Evolutionary conservation across 2,113 vertebrate species (phyloP), one percentile per base, ranked within the genome.

Genomic region (Zootoca vivipara): DNA sequence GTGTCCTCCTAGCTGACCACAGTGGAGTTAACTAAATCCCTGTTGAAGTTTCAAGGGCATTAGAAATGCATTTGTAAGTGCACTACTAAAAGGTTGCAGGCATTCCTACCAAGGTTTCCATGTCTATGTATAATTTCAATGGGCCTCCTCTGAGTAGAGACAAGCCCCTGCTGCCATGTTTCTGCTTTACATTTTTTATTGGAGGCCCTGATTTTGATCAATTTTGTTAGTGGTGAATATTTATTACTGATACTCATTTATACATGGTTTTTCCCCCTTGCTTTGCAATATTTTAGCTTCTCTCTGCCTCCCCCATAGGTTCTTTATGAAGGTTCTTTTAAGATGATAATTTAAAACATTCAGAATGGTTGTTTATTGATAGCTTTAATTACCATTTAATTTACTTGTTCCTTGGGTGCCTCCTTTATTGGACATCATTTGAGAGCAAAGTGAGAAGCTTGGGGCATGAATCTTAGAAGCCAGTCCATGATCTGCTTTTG

Each of bases 401-500:
- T 78, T 1, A 16, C 5, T 26, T 62, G 5, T 35, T 30, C 15
- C 9, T 12, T 30, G 18, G 18, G 10, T 62, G 56, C 18, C 3
- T 9, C 20, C n/a, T 52, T 52, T 30, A 20, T 20, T 79, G 28
- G 26, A 13, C 10, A 4, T n/a, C 7, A 30, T 20, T 62, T 4
- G 5, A 62, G 35, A 40, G 24, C 62, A 69, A 82, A 38, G 46
- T 2, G 33, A 65, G 15, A n/a, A 18, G 8, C 15, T 52, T 12
- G 4, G 38, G 64, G 62, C 12, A 67, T 8, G 5, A 5, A 26
- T 65, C 22, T 7, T 64, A 5, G 15, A 15, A 18, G 77, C 9
- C 70, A 16, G 15, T n/a, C 28, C 12, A 89, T 84, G 67, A 92
- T 82, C 85, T 56, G 82, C 62, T 89, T 86, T 16, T 64, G 26